Conservation (phyloP, 2,888 invertebrate genomes). For the Pandemis heparana region DNA sequence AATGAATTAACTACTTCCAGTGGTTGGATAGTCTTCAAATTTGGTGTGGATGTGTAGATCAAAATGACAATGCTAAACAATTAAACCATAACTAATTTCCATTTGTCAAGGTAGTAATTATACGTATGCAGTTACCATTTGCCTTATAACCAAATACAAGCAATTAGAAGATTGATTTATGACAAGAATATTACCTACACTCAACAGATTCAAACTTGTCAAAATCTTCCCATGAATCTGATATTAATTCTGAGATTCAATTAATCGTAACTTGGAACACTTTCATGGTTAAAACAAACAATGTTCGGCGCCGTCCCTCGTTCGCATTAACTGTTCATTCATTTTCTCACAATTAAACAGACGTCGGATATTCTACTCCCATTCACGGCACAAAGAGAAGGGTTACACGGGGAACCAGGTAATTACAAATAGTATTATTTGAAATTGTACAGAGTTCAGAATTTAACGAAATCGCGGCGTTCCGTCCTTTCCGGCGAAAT, state of each 20-base stretch:
- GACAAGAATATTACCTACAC: neutral
- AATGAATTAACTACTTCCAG: no score
- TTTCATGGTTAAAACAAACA: constrained; percentile 2
- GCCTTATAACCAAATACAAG: no score
- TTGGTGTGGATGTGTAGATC: no score
- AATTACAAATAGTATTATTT: constrained; percentile 51
- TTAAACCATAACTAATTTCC: no score
- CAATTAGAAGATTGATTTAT: no score
- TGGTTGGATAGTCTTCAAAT: no score
- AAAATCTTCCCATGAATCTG: neutral
- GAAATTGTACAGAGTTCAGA: constrained; percentile 54
- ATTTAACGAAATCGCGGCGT: constrained; percentile 56
- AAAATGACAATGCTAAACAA: no score
- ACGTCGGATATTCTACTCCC: constrained; percentile 30
- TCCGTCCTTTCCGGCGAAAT: constrained; percentile 52
- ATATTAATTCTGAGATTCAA: neutral
- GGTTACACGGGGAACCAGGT: constrained; percentile 40
- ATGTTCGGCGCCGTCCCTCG: neutral
- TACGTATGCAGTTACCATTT: no score
- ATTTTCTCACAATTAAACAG: constrained; percentile 31
- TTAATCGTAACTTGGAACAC: neutral
- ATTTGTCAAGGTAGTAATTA: no score
- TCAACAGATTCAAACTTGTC: neutral
- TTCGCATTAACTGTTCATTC: constrained; percentile 9
- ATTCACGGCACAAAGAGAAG: constrained; percentile 34